Evolutionary conservation across 1,140 invertebrate genomes (phyloP), one percentile per base, ranked within the genome.

Genomic region (Tachypleus tridentatus): DNA sequence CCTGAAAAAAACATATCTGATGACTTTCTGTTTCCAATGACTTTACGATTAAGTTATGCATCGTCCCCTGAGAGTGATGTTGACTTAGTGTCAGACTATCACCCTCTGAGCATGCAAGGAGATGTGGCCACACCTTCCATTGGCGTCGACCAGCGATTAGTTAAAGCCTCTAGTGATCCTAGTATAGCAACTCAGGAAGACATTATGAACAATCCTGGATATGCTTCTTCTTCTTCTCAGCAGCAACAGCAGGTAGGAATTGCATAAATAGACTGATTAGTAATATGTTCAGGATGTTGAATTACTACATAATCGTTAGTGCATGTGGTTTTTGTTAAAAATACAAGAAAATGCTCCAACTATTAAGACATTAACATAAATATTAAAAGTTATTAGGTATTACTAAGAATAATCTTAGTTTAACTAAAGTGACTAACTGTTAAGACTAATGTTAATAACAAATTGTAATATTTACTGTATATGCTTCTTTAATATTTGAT

Each of bases 1-100:
- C 80, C 80, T 4, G 76, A 78, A n/a, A 79, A 81, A 65, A 73
- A 76, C 51, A 77, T 80, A 49, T 77, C 79, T 56, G 82, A 84
- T 67, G 93, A 98, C 83, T 94, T 97, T 85, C 86, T 98, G 74
- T 97, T 98, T 82, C 94, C 94, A 73, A 95, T 97, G 91, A 91
- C 91, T 69, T 91, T 89, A 78, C 87, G 93, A 74, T 82, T 96
- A 70, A 96, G 92, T 74, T 97, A 95, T 80, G 93, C 91, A 68
- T 94, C 91, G 73, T 94, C 91, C 74, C 92, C 92, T 70, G 93
- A 97, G 80, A 94, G 89, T 75, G 93, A 97, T 78, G 81, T 91
- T 74, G 93, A 95, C 80, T 82, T 90, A 72, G 87, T 87, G 75
- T 86, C 87, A 65, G 74, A 76, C 56, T 62, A 66, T 5, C 62